phyloP scores from a whole-genome alignment of 92 coral and sea anemone species.

The Plumapathes pennacea region DNA sequence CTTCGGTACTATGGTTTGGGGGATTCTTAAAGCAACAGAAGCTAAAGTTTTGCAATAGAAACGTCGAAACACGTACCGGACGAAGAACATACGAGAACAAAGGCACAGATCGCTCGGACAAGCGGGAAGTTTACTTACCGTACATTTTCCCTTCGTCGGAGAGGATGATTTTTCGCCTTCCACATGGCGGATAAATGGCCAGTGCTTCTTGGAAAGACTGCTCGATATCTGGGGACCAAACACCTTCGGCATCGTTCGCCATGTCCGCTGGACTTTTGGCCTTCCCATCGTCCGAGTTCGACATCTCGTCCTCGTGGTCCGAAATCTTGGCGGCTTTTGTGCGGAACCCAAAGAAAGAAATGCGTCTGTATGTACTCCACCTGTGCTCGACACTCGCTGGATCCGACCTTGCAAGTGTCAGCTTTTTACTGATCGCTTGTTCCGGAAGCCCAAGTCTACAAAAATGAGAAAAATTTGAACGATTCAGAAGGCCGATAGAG shows the following conservation, averaged over 20 bases:
- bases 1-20: too few relatives aligned
- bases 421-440: conserved; percentile 68
- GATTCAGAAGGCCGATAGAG: conserved; percentile 80
- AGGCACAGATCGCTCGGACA: too few relatives aligned
- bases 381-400: conserved; percentile 15
- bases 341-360: conserved; percentile 22
- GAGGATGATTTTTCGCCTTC: conserved; percentile 93
- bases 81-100: too few relatives aligned
- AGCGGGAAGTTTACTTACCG: conserved; percentile 60
- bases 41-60: conserved; percentile 1
- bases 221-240: conserved; percentile 99
- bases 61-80: neutral
- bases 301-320: conserved; percentile 86
- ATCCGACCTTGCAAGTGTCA: conserved; percentile 44
- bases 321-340: conserved; percentile 70
- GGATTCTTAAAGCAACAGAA: too few relatives aligned
- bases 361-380: too few relatives aligned
- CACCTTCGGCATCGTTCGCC: conserved; percentile 99
- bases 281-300: conserved; percentile 92
- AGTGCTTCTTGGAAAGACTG: conserved; percentile 98
- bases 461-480: conserved; percentile 99
- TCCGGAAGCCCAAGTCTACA: conserved; percentile 97
- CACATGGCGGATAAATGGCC: conserved; percentile 99
- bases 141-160: conserved; percentile 99
- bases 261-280: conserved; percentile 97